Base-by-base conservation (phyloP, 2,888 invertebrate genomes). In the Eupithecia abbreviata region DNA sequence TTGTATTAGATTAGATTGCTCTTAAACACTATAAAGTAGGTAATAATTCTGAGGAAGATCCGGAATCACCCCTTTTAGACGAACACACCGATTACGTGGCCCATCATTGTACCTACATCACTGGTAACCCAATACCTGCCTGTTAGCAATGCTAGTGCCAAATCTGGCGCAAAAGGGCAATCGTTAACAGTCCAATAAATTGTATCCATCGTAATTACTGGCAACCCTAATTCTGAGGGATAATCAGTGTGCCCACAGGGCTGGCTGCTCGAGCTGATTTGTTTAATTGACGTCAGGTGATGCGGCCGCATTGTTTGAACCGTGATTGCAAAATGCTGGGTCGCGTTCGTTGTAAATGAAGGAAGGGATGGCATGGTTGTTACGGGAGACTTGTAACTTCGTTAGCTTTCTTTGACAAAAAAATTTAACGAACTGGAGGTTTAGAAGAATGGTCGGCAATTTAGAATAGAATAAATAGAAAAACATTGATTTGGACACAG, bases 201-300 rank as follows among this genome's bases (percentile, higher is more conserved):
- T 73, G 70, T 73, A 69, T 72, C 72, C 66, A 73, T 73, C 73
- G 18, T 62, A 55, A 72, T 73, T 62, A 49, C 68, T 65, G 65
- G 74, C 69, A 69, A 70, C 77, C 72, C 66, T 72, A 72, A 77
- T 77, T 74, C 70, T 72, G 51, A 49, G 72, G 66, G 72, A 67
- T 77, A 77, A 77, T 77, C 74, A 69, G 68, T 45, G 69, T 55
- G 58, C 58, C n/a, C n/a, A n/a, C 55, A 58, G 18, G 18, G 58
- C 58, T 58, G 18, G 58, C 10, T 18, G 58, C 65, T 65, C 42
- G 15, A 77, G 66, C 55, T 77, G 66, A 75, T 77, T 77, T 77
- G 77, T 73, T 58, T 70, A 70, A 73, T 76, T 76, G 47, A 45
- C 73, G 73, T 71, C 71, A 49, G 67, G 73, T 66, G 70, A 73